phyloP scores from a whole-genome alignment of 2,888 invertebrate species.

The Saturnia pavonia region DNA sequence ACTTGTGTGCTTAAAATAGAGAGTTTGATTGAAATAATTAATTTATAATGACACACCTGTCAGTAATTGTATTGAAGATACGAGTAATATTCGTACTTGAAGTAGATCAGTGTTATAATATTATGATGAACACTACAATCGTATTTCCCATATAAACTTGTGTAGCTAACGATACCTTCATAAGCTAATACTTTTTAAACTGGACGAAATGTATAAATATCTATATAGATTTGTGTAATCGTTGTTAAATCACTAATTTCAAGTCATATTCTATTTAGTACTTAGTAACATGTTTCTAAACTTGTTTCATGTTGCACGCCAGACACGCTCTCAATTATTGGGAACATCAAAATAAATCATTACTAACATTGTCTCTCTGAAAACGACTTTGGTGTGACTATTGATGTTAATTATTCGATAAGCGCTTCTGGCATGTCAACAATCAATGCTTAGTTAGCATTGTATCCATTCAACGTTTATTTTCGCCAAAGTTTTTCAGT shows the following conservation, averaged over 20 bases:
- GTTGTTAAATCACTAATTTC: constrained; percentile 51
- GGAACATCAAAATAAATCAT: neutral
- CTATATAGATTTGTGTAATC: constrained; percentile 54
- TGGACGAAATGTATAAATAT: constrained; percentile 46
- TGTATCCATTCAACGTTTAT: constrained; percentile 33
- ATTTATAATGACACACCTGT: constrained; percentile 67
- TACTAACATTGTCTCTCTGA: neutral
- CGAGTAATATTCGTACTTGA: constrained; percentile 69
- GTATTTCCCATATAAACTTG: constrained; percentile 52
- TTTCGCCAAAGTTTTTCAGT: constrained; percentile 64
- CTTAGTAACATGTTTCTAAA: constrained; percentile 35
- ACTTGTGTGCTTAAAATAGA: constrained; percentile 76
- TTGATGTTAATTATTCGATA: neutral
- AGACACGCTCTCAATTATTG: constrained; percentile 22
- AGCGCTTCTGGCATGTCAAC: constrained; percentile 28
- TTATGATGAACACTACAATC: constrained; percentile 60
- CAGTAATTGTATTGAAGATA: constrained; percentile 71
- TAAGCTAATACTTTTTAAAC: constrained; percentile 33
- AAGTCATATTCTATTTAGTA: constrained; percentile 29
- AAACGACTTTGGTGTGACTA: neutral
- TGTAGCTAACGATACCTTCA: constrained; percentile 33
- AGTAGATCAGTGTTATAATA: constrained; percentile 78
- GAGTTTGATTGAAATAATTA: constrained; percentile 76
- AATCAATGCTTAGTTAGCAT: constrained; percentile 48
- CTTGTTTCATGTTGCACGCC: constrained; percentile 29